Evolutionary conservation across 2,797 vertebrate genomes (phyloP).

Genomic region (Spatula clypeata): DNA sequence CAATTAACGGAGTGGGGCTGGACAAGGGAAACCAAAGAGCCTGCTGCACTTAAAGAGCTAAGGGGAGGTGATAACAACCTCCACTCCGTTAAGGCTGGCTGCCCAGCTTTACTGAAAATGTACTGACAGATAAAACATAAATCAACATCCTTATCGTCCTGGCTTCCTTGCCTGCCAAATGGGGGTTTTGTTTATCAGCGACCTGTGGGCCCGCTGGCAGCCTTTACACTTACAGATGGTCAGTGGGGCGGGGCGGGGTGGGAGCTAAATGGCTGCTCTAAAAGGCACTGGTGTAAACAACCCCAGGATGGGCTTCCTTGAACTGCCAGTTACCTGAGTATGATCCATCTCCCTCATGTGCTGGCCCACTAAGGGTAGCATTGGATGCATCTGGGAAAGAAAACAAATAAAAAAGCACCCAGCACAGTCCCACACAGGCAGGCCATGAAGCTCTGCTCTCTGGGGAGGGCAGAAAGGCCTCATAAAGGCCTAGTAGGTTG

Average conservation of each 20-base stretch:
- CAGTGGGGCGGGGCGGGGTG: constrained; percentile 64
- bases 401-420: constrained; percentile 82
- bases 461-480: constrained; percentile 10
- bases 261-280: constrained; percentile 85
- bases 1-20: constrained; percentile 68
- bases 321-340: constrained; percentile 78
- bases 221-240: constrained; percentile 73
- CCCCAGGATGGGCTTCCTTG: constrained; percentile 80
- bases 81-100: constrained; percentile 79
- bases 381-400: constrained; percentile 76
- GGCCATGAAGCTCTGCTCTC: not conserved
- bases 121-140: constrained; percentile 88
- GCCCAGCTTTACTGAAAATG: constrained; percentile 83
- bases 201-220: constrained; percentile 72
- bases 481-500: not conserved
- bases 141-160: constrained; percentile 85
- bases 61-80: constrained; percentile 83
- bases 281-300: constrained; percentile 86
- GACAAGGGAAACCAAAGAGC: constrained; percentile 72
- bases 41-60: constrained; percentile 82
- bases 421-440: not conserved
- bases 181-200: constrained; percentile 84
- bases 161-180: constrained; percentile 86
- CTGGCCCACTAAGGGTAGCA: constrained; percentile 62
- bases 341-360: constrained; percentile 87